A percentile compares a stretch with the other conserved stretches of the same genome.
Conservation (phyloP, 2,113 vertebrate genomes). For the Pitta sordida region DNA sequence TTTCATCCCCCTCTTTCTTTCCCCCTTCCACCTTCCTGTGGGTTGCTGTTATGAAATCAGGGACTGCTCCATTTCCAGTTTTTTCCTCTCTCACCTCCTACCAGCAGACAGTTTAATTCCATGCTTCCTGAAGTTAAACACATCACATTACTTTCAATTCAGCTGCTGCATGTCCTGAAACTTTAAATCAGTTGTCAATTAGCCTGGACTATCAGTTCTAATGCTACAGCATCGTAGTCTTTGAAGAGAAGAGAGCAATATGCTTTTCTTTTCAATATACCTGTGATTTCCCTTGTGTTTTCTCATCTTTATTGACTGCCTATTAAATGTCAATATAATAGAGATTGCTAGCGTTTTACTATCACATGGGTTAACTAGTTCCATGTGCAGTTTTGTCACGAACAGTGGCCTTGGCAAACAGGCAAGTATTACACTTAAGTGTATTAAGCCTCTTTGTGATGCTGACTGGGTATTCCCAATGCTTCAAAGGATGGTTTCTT, state of each 20-base stretch:
- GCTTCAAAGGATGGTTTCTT: not conserved
- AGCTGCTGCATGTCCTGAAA: not conserved
- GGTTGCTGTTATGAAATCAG: not conserved
- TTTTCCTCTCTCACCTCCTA: not conserved
- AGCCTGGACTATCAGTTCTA: not conserved
- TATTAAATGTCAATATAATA: conserved; percentile 10
- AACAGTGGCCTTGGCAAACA: not conserved
- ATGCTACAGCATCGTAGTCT: not conserved
- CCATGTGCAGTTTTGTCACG: not conserved
- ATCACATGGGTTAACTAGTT: not conserved
- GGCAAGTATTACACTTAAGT: not conserved
- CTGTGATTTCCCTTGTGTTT: not conserved
- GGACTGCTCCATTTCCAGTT: not conserved
- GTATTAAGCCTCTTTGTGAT: not conserved
- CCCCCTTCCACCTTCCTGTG: not conserved
- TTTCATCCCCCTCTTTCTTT: not conserved
- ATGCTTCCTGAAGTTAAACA: conserved; percentile 25
- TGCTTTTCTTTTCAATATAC: not conserved
- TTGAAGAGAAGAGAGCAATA: not conserved
- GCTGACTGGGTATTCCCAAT: not conserved
- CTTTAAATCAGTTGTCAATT: not conserved
- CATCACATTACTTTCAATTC: conserved; percentile 21
- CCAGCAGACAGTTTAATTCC: conserved; percentile 28
- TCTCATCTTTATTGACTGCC: not conserved
- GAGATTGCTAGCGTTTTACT: conserved; percentile 2